Evolutionary conservation across 1,140 invertebrate species (phyloP).

Genomic region (Conus ventricosus): DNA sequence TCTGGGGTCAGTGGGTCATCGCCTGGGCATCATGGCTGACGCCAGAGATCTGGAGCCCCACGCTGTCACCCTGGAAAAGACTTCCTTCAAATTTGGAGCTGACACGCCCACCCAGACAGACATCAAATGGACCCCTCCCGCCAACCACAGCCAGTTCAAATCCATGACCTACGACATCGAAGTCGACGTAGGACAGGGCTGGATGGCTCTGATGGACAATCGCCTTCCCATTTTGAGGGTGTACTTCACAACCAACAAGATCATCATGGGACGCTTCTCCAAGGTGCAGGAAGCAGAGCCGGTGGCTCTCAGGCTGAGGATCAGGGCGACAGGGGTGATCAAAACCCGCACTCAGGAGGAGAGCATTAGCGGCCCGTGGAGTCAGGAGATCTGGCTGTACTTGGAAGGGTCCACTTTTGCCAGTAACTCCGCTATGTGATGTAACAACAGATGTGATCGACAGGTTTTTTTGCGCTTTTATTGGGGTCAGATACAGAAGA

Average conservation of each 20-base stretch:
- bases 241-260: constrained; percentile 22
- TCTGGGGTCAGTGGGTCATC: constrained; percentile 13
- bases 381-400: constrained; percentile 15
- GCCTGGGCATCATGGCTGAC: constrained; percentile 15
- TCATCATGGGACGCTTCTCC: constrained; percentile 14
- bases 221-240: neutral
- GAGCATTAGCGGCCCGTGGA: constrained; percentile 6
- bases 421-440: constrained; percentile 14
- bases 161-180: constrained; percentile 13
- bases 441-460: too few species aligned
- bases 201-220: neutral
- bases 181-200: constrained; percentile 9
- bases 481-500: too few species aligned
- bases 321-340: neutral
- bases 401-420: neutral
- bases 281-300: constrained; percentile 12
- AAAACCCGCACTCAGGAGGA: constrained; percentile 5
- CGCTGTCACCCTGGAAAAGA: neutral
- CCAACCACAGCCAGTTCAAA: constrained; percentile 10
- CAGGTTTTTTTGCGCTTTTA: too few species aligned
- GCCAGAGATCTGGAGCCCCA: constrained; percentile 12
- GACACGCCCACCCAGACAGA: constrained; percentile 19
- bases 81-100: neutral
- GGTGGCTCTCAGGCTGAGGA: neutral
- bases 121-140: constrained; percentile 12